A percentile compares a stretch with the other conserved stretches of the same genome.
phyloP scores from a whole-genome alignment of 2,888 invertebrate genomes.

The Dasypogon diadema region DNA sequence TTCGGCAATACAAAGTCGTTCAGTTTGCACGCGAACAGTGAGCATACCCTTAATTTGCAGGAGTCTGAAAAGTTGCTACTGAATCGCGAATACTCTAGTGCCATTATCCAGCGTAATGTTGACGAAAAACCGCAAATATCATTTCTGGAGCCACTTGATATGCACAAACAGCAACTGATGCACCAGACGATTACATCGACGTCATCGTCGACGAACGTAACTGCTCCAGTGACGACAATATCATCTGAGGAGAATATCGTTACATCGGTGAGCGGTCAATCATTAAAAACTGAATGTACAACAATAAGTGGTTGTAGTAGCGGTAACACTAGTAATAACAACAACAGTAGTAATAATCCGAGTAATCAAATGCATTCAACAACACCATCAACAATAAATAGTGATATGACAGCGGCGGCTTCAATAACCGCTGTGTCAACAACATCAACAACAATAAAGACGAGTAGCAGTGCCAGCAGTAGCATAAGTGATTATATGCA shows the following conservation, averaged over 20 bases:
- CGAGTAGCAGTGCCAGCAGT: slow-evolving; percentile 21
- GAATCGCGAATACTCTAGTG: slow-evolving; percentile 91
- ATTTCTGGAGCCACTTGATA: slow-evolving; percentile 89
- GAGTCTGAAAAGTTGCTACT: slow-evolving; percentile 92
- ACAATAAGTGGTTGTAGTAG: slow-evolving; percentile 33
- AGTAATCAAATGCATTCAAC: slow-evolving; percentile 61
- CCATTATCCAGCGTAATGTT: slow-evolving; percentile 95
- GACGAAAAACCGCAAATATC: slow-evolving; percentile 95
- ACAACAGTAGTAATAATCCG: slow-evolving; percentile 38
- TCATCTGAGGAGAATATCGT: slow-evolving; percentile 59
- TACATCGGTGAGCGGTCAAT: slow-evolving; percentile 63
- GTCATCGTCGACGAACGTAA: slow-evolving; percentile 55
- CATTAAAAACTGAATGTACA: slow-evolving; percentile 43
- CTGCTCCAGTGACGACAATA: slow-evolving; percentile 61
- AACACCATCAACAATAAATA: slow-evolving; percentile 54
- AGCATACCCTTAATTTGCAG: slow-evolving; percentile 89
- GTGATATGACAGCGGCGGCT: slow-evolving; percentile 41
- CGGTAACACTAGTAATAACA: slow-evolving; percentile 33
- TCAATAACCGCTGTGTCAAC: slow-evolving; percentile 60
- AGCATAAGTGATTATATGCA: slow-evolving; percentile 15
- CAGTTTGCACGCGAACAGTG: slow-evolving; percentile 93
- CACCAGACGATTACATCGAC: slow-evolving; percentile 56
- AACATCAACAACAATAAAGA: slow-evolving; percentile 33
- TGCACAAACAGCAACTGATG: slow-evolving; percentile 58
- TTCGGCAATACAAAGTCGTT: slow-evolving; percentile 97